Evolutionary conservation across 1,140 invertebrate species (phyloP).

Genomic region (Lysiphlebus fabarum): DNA sequence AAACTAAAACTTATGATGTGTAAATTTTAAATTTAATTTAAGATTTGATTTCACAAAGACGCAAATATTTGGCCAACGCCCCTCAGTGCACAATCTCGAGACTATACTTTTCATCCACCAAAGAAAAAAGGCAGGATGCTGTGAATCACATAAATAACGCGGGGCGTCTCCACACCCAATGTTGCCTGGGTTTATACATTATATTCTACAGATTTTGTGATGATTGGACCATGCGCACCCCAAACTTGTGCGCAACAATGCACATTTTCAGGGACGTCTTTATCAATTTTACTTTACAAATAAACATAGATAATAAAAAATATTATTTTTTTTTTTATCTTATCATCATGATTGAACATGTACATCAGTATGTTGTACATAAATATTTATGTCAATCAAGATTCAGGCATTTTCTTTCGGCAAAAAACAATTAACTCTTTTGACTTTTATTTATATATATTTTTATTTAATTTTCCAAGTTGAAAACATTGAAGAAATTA

Average conservation of each 20-base stretch:
- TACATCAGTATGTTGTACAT: no score
- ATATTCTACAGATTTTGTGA: conserved; percentile 51
- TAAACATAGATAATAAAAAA: no score
- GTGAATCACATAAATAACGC: conserved; percentile 40
- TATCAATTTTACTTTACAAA: background rate
- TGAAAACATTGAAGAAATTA: no score
- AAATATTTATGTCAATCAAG: no score
- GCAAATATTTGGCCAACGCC: conserved; percentile 41
- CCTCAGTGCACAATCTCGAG: conserved; percentile 36
- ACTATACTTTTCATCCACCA: conserved; percentile 42
- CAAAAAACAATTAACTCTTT: no score
- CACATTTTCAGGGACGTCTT: conserved; percentile 27
- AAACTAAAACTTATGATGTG: no score
- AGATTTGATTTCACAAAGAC: conserved; percentile 23
- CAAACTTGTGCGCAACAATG: conserved; percentile 25
- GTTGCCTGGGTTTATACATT: conserved; percentile 44
- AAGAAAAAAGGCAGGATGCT: conserved; percentile 38
- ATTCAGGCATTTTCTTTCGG: no score
- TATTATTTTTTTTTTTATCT: no score
- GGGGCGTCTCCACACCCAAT: conserved; percentile 36
- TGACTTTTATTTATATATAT: no score
- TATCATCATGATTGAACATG: no score
- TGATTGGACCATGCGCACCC: conserved; percentile 54
- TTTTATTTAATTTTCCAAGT: no score
- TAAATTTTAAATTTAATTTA: no score